Base-by-base conservation (phyloP, 2,888 invertebrate species). In the Calliopum simillimum region DNA sequence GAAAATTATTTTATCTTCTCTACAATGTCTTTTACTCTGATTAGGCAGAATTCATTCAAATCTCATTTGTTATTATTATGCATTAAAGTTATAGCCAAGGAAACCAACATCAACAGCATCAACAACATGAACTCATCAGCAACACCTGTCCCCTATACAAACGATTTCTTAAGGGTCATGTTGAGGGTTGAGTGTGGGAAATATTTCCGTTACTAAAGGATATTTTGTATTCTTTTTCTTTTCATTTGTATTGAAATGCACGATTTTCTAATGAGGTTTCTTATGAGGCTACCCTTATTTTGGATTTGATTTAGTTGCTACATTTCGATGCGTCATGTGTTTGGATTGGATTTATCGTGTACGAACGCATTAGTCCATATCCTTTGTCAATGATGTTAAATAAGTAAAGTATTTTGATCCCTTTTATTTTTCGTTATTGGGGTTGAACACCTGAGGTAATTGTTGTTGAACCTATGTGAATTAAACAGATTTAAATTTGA, bases 21-120 rank as follows among this genome's bases (percentile, higher is more conserved):
- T 6, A 33, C 33, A 33, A 4, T 6, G 33, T 3, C 2, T 33
- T 33, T 58, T 33, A 70, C n/a, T n/a, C n/a, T 71, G 71, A 71
- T 71, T 71, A 63, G 56, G 67, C 58, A 63, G 63, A 66, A 71
- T 67, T 71, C 67, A 71, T 67, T 71, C 67, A 70, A 70, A 70
- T 70, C n/a, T n/a, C 49, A 46, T 59, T 33, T 44, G 61, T 61
- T 44, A 61, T 44, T 43, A 3, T 8, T 33, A 33, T 33, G 4
- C 33, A 33, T 33, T 33, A 8, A 33, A 33, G 5, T 33, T 33
- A 4, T 61, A 14, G 46, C 21, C 53, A 56, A 6, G 33, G 33
- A 33, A 33, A 33, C 5, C 19, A 55, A 55, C 55, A 55, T 23
- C 25, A 19, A 21, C 55, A 55, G 13, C 13, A 51, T 16, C 51